These are phyloP conservation scores for Pediacus dermestoides DNA, from an alignment of 2,888 invertebrate species.

Conservation along the genomic window DNA sequence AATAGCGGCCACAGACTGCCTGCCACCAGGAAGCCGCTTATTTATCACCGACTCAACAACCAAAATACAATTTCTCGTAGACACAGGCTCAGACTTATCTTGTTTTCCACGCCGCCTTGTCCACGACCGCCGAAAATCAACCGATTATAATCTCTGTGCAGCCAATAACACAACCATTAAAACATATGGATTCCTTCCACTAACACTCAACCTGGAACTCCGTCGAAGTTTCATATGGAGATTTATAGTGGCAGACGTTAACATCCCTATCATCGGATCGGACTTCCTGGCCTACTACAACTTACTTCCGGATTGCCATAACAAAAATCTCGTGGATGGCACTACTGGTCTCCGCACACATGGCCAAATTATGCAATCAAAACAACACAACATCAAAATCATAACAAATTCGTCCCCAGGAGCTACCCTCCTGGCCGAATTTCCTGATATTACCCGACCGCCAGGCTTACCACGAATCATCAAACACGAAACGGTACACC, in stretches of 20 bases:
- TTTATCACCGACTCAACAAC: neutral
- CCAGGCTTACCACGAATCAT: neutral
- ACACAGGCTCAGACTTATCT: conserved; percentile 1
- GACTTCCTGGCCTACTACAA: conserved; percentile 13
- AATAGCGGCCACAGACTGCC: conserved; percentile 1
- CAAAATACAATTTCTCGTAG: neutral
- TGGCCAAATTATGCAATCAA: too few relatives aligned
- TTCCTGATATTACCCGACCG: conserved; percentile 1
- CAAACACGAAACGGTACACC: conserved; percentile 1
- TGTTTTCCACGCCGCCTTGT: conserved; percentile 3
- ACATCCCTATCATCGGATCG: conserved; percentile 12
- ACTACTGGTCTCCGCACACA: too few relatives aligned
- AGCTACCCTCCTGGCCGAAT: neutral
- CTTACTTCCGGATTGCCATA: conserved; percentile 10
- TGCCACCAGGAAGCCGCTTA: neutral
- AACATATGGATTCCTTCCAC: conserved; percentile 13
- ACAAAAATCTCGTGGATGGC: conserved; percentile 8
- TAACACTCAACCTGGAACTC: conserved; percentile 11
- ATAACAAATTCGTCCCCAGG: neutral
- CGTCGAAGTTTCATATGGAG: conserved; percentile 10
- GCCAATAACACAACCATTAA: conserved; percentile 15
- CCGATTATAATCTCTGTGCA: conserved; percentile 6
- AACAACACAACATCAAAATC: too few relatives aligned
- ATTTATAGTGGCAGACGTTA: conserved; percentile 9
- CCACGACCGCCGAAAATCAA: conserved; percentile 3